Conservation (phyloP, 1,140 invertebrate species). For the Ceratosolen solmsi region DNA sequence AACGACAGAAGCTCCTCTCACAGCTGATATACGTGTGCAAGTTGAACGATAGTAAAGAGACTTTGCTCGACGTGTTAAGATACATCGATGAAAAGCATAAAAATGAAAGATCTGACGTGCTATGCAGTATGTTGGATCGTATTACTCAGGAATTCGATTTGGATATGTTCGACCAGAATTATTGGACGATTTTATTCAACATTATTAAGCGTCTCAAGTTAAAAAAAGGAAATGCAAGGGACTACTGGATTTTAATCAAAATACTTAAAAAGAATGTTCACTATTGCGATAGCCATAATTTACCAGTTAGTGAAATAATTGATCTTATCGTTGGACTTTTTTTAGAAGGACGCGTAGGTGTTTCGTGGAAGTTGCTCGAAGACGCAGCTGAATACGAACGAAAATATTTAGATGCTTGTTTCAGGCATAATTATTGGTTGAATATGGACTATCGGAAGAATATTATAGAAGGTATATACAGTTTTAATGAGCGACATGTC, state of each 20-base stretch:
- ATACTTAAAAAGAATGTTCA: constrained; percentile 52
- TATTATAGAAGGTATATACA: constrained; percentile 51
- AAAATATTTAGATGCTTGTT: constrained; percentile 54
- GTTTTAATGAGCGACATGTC: constrained; percentile 55
- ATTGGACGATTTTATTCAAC: constrained; percentile 53
- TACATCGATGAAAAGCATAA: constrained; percentile 58
- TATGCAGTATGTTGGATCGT: constrained; percentile 36
- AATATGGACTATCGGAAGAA: constrained; percentile 41
- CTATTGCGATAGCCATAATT: constrained; percentile 46
- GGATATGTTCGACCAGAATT: constrained; percentile 19
- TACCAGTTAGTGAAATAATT: constrained; percentile 50
- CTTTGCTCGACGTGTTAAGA: constrained; percentile 56
- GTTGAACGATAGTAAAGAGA: constrained; percentile 59
- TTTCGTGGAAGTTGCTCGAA: constrained; percentile 43
- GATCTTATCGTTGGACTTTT: constrained; percentile 42
- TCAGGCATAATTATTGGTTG: constrained; percentile 43
- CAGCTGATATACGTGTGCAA: constrained; percentile 61
- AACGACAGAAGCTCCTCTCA: constrained; percentile 41
- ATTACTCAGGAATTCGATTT: constrained; percentile 52
- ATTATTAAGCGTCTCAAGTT: constrained; percentile 53
- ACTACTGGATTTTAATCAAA: constrained; percentile 25
- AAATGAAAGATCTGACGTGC: constrained; percentile 58
- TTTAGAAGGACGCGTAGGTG: constrained; percentile 40
- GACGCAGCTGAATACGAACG: constrained; percentile 55
- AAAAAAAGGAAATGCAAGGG: constrained; percentile 41